Evolutionary conservation across 2,113 vertebrate genomes (phyloP), one percentile per base, ranked within the genome.

Genomic region (Colius striatus): DNA sequence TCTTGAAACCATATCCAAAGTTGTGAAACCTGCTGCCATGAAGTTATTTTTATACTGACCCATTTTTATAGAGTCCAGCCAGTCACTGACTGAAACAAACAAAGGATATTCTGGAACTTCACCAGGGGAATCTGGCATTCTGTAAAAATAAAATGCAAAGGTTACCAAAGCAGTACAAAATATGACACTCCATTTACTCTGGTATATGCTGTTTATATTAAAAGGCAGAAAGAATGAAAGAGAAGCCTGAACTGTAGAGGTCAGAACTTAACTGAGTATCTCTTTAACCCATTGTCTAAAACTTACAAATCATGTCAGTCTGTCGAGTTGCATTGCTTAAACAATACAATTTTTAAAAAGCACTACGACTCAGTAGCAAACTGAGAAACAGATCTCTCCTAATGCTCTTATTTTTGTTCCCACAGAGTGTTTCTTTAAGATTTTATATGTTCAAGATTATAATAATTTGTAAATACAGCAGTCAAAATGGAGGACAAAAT

Each of bases 51-150:
- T 99, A 97, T 99, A 99, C 96, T 99, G 99, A 96, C 98, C 99
- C 99, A 99, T 99, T 97, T 99, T 99, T 97, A 99, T 99, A 92
- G 99, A 99, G 97, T 99, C 99, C 96, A 99, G 97, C 99, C 99
- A 99, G 96, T 99, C 99, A 89, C 98, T 98, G 27, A 99, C 98
- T 93, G 99, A 99, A 97, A 99, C 99, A 96, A 99, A 99, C 96
- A 99, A 98, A 89, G 99, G 99, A 96, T 99, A 99, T 97, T 99
- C 99, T 51, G 98, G 96, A 94, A 98, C 98, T 88, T 99, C 99
- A 94, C 98, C 98, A 81, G 99, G 99, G 92, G 99, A 99, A 96
- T 99, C 99, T 96, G 98, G 98, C 95, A 99, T 98, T 97, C 99
- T 99, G 89, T 75, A 86, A 92, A 84, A 72, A 47, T 11, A 91